Conservation (phyloP, 2,797 vertebrate species). For the Leuciscus waleckii region DNA sequence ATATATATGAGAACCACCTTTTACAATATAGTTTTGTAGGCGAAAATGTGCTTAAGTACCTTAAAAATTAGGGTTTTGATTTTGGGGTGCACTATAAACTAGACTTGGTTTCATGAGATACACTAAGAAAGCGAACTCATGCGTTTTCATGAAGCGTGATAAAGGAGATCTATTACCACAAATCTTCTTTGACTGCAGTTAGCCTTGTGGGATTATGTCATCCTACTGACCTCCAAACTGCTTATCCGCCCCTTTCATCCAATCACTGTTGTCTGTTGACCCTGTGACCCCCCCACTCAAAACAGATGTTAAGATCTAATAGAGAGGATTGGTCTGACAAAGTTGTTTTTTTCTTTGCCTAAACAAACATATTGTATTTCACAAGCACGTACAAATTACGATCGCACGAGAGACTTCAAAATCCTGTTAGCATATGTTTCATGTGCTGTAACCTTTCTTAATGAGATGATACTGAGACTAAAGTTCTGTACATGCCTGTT, state of each 20-base stretch:
- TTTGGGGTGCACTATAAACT: not conserved
- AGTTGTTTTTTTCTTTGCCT: constrained; percentile 26
- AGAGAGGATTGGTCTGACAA: constrained; percentile 6
- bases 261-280: constrained; percentile 47
- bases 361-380: constrained; percentile 31
- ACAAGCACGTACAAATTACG: not conserved
- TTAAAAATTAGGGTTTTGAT: not conserved
- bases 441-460: not conserved
- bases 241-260: constrained; percentile 47
- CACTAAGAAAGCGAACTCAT: not conserved
- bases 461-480: not conserved
- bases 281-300: constrained; percentile 36
- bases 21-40: not conserved
- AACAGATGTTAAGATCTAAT: constrained; percentile 39
- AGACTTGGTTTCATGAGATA: not conserved
- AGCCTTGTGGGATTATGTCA: constrained; percentile 58
- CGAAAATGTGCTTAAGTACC: not conserved
- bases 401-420: not conserved
- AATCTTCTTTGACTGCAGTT: constrained; percentile 47
- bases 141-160: constrained; percentile 14
- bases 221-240: constrained; percentile 55
- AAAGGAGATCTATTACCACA: constrained; percentile 48
- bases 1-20: not conserved
- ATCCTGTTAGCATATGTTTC: constrained; percentile 9
- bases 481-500: constrained; percentile 11